Evolutionary conservation across 92 coral and sea anemone species (phyloP), one percentile per base, ranked within the genome.

Genomic region (Parazoanthus swiftii): DNA sequence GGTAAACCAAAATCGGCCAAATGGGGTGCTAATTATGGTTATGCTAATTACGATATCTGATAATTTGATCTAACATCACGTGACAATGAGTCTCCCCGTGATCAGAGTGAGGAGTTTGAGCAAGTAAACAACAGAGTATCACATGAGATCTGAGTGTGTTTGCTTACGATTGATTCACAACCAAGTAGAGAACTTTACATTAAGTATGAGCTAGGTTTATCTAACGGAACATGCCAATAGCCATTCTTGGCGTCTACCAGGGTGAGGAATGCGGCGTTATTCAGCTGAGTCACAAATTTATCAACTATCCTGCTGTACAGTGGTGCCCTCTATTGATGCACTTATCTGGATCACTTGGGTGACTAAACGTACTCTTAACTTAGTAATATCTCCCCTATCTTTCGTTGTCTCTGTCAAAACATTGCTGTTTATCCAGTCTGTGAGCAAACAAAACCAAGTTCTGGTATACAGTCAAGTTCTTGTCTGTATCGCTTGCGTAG

Each of bases 351-450:
- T 85, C 89, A 11, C 90, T 77, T 7, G 90, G 90, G 65, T 89
- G 33, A 29, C 90, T 33, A 92, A 76, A 70, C 92, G 89, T 2
- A 91, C 85, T 88, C 90, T 92, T 6, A 92, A 66, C 78, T 90
- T 92, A 10, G 78, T 75, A 2, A 86, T 63, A 25, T 80, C 86
- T 46, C 90, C 92, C 44, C 90, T 50, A 16, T 90, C 88, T 76
- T 88, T 88, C 74, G 85, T 86, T 51, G 91, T 88, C 67, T 92
- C 89, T 23, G 65, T 87, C 35, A 90, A 48, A 4, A 92, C 91
- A 20, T 88, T 71, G 43, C 91, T 90, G 80, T 92, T 90, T 25
- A 92, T 90, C 95, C 95, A 90, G 67, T 92, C 93, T 4, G 92
- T 92, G 76, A 92, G 92, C 42, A 15, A 80, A 90, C 77, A 0